Evolutionary conservation across 2,888 invertebrate genomes (phyloP).

Genomic region (Poecilus cupreus): DNA sequence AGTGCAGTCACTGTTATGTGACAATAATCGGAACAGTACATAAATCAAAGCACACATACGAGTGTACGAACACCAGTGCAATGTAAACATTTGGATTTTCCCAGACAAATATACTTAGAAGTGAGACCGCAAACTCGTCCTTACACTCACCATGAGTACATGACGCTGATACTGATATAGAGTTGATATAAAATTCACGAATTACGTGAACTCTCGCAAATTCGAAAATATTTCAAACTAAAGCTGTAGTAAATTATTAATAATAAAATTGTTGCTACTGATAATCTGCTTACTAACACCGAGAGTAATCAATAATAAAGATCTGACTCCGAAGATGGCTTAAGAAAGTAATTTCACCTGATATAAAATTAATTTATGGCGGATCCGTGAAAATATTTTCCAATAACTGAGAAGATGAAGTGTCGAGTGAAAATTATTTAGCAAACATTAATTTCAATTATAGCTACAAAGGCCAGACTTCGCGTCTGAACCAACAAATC

Average conservation of each 20-base stretch:
- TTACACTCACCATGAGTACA: background rate
- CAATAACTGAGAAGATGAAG: slow-evolving; percentile 21
- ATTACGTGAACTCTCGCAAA: no score
- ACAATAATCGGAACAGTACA: background rate
- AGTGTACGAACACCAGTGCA: background rate
- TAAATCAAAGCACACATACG: background rate
- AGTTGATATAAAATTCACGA: no score
- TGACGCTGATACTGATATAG: no score
- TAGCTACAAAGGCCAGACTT: slow-evolving; percentile 29
- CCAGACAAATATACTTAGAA: slow-evolving; percentile 12
- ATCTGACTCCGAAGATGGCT: background rate
- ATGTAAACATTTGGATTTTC: slow-evolving; percentile 3
- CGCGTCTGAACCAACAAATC: slow-evolving; percentile 30
- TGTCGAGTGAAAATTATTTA: slow-evolving; percentile 32
- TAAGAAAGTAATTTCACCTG: slow-evolving; percentile 28
- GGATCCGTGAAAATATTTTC: slow-evolving; percentile 24
- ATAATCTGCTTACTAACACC: background rate
- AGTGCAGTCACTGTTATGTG: background rate
- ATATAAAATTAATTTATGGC: slow-evolving; percentile 21
- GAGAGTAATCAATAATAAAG: slow-evolving; percentile 1
- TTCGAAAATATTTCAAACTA: background rate
- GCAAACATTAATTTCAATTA: slow-evolving; percentile 53
- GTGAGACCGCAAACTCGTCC: background rate
- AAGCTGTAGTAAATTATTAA: background rate
- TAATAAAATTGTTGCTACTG: no score